phyloP scores from a whole-genome alignment of 1,140 invertebrate genomes.

The Plodia interpunctella region DNA sequence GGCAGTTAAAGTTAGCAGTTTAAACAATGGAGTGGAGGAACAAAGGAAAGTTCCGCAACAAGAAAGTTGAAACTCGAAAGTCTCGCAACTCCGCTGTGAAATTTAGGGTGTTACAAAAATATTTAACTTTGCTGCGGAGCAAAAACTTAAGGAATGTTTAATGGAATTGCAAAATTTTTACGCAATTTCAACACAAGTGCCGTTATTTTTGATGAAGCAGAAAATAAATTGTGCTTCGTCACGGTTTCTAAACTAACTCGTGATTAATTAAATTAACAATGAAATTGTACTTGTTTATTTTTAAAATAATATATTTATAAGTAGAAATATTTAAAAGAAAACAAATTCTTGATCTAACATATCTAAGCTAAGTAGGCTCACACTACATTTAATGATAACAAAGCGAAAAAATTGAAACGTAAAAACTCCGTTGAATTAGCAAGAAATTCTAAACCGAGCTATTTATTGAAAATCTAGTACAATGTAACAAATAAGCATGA shows the following conservation, averaged over 20 bases:
- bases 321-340: no score
- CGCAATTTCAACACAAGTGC: background rate
- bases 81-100: constrained; percentile 9
- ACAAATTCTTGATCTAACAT: no score
- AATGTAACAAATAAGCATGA: background rate
- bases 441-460: no score
- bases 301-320: no score
- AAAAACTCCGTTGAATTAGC: no score
- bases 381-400: no score
- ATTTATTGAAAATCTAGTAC: no score
- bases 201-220: constrained; percentile 4
- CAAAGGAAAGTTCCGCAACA: constrained; percentile 16
- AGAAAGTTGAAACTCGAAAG: constrained; percentile 14
- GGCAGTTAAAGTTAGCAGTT: constrained; percentile 11
- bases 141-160: constrained; percentile 12
- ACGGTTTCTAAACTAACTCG: no score
- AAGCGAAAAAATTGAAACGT: no score
- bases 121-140: constrained; percentile 12
- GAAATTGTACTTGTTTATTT: no score
- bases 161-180: constrained; percentile 11
- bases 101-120: constrained; percentile 16
- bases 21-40: constrained; percentile 11
- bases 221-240: constrained; percentile 10
- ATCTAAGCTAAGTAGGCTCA: background rate
- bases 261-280: no score